Conservation (phyloP, 2,113 vertebrate species). For the Limanda limanda region DNA sequence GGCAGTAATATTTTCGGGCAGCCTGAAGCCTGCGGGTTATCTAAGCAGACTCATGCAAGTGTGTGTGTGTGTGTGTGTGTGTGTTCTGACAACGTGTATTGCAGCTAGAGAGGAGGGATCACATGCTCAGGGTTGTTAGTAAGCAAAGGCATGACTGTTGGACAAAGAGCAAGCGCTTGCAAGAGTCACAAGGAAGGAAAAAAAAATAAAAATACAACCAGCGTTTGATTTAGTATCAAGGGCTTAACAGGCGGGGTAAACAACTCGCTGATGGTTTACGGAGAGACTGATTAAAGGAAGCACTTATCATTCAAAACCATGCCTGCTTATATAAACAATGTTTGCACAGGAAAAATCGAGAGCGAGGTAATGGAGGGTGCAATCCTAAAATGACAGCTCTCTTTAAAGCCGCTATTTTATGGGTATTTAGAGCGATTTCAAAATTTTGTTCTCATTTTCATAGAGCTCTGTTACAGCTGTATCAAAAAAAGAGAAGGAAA, state of each 20-base stretch:
- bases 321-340: slow-evolving; percentile 52
- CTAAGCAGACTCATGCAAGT: neutral
- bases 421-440: slow-evolving; percentile 10
- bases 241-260: slow-evolving; percentile 56
- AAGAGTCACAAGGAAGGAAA: slow-evolving; percentile 1
- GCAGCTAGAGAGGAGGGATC: neutral
- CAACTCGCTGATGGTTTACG: slow-evolving; percentile 59
- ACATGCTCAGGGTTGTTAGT: slow-evolving; percentile 10
- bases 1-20: slow-evolving; percentile 43
- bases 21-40: slow-evolving; percentile 30
- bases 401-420: slow-evolving; percentile 19
- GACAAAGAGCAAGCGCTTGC: slow-evolving; percentile 27
- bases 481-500: too few species aligned
- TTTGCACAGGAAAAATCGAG: slow-evolving; percentile 42
- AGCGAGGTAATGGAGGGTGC: slow-evolving; percentile 39
- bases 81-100: neutral
- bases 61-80: too few species aligned
- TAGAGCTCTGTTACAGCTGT: too few species aligned
- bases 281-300: slow-evolving; percentile 60
- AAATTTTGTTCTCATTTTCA: neutral
- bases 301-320: slow-evolving; percentile 66
- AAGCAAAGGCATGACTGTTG: neutral
- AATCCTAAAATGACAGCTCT: slow-evolving; percentile 32
- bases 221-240: slow-evolving; percentile 58
- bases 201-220: slow-evolving; percentile 24